phyloP scores from a whole-genome alignment of 2,797 vertebrate genomes.

The Oophaga sylvatica region DNA sequence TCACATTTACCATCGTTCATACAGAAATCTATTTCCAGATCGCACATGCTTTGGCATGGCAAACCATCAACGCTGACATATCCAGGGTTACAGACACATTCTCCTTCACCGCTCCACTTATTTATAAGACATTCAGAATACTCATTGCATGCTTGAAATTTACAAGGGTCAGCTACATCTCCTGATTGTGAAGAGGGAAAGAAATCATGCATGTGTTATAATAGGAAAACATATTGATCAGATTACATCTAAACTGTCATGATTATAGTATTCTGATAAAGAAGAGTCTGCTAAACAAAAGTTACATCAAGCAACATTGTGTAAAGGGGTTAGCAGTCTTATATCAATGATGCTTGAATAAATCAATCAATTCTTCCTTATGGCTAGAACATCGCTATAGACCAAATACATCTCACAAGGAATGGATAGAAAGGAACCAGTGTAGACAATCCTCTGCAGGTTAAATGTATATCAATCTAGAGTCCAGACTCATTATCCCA shows the following conservation, averaged over 20 bases:
- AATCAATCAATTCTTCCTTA: too few species aligned
- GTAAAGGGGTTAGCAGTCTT: too few species aligned
- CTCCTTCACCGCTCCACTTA: constrained; percentile 87
- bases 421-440: too few species aligned
- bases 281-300: too few species aligned
- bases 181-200: constrained; percentile 73
- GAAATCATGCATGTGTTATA: neutral
- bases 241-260: too few species aligned
- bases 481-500: too few species aligned
- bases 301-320: too few species aligned
- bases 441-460: neutral
- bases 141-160: constrained; percentile 95
- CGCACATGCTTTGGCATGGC: constrained; percentile 91
- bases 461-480: too few species aligned
- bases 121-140: constrained; percentile 89
- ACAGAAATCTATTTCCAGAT: constrained; percentile 86
- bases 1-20: constrained; percentile 95
- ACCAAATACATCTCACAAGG: neutral
- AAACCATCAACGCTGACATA: constrained; percentile 88
- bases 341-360: too few species aligned
- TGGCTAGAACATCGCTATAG: neutral
- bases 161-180: constrained; percentile 89
- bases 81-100: constrained; percentile 88
- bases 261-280: too few species aligned
- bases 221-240: too few species aligned